Base-by-base conservation (phyloP, 2,888 invertebrate genomes). In the Adineta ricciae region DNA sequence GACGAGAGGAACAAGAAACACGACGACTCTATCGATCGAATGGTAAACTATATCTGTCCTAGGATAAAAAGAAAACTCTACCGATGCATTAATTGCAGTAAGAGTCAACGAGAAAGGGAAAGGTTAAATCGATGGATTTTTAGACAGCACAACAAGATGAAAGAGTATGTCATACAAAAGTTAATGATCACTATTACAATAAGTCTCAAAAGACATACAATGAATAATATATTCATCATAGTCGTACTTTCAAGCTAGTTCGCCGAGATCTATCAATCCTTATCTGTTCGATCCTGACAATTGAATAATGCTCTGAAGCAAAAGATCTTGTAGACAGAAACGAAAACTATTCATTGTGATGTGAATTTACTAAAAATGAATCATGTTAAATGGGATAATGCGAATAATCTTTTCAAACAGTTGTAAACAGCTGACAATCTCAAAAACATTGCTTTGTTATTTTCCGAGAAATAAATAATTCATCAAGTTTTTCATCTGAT, bases 171-270 rank as follows among this genome's bases (percentile, higher is more conserved):
- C 64, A 64, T 64, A 64, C 16, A 64, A 64, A 64, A 64, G 32
- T 32, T 64, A 64, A 64, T 64, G 64, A 64, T 64, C 64, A 64
- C 64, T 36, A 64, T 64, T 64, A 64, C 64, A 19, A 64, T 32
- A 64, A 64, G 64, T 64, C 64, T 64, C 64, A 64, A 19, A 64
- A 64, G 64, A 64, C 64, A 64, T 64, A 64, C 46, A 64, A 64
- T 32, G 19, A 16, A 64, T 64, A 64, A 14, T 32, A 64, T 64
- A 64, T 64, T 64, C 19, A 64, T 64, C 16, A 64, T 64, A 19
- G 14, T 64, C 64, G 27, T 36, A 64, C 32, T 64, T 64, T 14
- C 32, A 19, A 32, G 32, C 64, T 64, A 32, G 16, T 64, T 64
- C 16, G 19, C 7, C 14, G 19, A 64, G 27, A 16, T 32, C 64